A percentile compares a stretch with the other conserved stretches of the same genome.
Evolutionary conservation across 2,888 invertebrate genomes (phyloP).

Genomic region (Hypolimnas misippus): DNA sequence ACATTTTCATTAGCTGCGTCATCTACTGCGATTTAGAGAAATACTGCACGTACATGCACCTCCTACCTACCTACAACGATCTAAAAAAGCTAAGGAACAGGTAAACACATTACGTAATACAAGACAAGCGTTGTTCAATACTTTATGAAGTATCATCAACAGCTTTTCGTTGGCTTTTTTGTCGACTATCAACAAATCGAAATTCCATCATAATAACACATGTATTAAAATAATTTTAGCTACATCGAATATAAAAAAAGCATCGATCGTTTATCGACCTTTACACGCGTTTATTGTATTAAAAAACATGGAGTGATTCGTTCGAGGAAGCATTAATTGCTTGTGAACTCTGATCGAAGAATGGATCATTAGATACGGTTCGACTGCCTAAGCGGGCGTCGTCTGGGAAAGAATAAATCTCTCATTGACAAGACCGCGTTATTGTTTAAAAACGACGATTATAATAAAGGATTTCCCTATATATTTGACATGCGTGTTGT

Average conservation of each 20-base stretch:
- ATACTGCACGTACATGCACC: slow-evolving; percentile 11
- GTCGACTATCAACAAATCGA: too few relatives aligned
- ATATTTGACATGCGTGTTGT: slow-evolving; percentile 39
- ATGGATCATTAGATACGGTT: slow-evolving; percentile 58
- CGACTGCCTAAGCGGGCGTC: slow-evolving; percentile 43
- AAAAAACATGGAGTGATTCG: slow-evolving; percentile 14
- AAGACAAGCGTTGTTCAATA: neutral
- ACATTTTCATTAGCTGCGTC: slow-evolving; percentile 20
- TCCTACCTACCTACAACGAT: neutral
- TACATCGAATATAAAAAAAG: neutral
- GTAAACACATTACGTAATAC: neutral
- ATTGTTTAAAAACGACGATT: slow-evolving; percentile 32
- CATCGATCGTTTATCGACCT: neutral
- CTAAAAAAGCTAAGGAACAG: neutral
- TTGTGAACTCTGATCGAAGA: slow-evolving; percentile 52
- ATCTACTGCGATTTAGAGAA: slow-evolving; percentile 25
- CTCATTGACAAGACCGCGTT: slow-evolving; percentile 58
- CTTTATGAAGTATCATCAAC: too few relatives aligned
- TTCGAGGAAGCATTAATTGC: slow-evolving; percentile 65
- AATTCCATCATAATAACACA: too few relatives aligned
- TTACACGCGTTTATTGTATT: neutral
- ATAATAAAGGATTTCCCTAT: slow-evolving; percentile 34
- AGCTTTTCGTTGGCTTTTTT: too few relatives aligned
- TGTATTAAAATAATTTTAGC: too few relatives aligned
- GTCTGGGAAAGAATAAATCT: slow-evolving; percentile 74